phyloP scores from a whole-genome alignment of 2,888 invertebrate genomes.

The Hydrotaea diabolus region DNA sequence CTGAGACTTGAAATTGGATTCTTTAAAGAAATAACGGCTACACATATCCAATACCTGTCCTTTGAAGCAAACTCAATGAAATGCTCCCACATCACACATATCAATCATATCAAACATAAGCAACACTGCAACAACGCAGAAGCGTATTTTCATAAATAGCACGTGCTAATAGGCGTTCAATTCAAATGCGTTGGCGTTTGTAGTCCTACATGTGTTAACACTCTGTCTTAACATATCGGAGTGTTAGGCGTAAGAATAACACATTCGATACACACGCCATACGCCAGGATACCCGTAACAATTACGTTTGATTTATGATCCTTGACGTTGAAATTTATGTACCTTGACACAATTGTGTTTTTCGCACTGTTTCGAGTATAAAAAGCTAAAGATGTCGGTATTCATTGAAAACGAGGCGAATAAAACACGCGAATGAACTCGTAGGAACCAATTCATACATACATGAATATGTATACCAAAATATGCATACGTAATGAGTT shows the following conservation, averaged over 20 bases:
- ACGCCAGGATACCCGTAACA: not conserved
- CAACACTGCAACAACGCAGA: too few relatives aligned
- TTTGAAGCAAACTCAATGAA: too few relatives aligned
- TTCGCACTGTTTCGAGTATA: not conserved
- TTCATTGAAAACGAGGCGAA: conserved; percentile 8
- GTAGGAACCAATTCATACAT: not conserved
- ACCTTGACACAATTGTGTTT: not conserved
- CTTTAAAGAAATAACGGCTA: too few relatives aligned
- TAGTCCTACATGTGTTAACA: not conserved
- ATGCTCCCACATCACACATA: too few relatives aligned
- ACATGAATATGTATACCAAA: not conserved
- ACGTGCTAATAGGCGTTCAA: not conserved
- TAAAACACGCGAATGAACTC: not conserved
- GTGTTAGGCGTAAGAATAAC: not conserved
- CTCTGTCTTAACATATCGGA: not conserved
- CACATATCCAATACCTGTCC: too few relatives aligned
- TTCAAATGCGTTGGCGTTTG: not conserved
- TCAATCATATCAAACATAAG: too few relatives aligned
- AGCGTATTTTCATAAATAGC: too few relatives aligned
- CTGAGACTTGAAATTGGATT: too few relatives aligned
- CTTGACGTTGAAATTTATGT: conserved; percentile 1
- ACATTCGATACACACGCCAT: too few relatives aligned
- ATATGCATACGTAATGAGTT: conserved; percentile 3
- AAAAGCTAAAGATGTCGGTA: not conserved
- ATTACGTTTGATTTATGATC: conserved; percentile 26